phyloP scores from a whole-genome alignment of 2,113 vertebrate species.

The Puntigrus tetrazona region DNA sequence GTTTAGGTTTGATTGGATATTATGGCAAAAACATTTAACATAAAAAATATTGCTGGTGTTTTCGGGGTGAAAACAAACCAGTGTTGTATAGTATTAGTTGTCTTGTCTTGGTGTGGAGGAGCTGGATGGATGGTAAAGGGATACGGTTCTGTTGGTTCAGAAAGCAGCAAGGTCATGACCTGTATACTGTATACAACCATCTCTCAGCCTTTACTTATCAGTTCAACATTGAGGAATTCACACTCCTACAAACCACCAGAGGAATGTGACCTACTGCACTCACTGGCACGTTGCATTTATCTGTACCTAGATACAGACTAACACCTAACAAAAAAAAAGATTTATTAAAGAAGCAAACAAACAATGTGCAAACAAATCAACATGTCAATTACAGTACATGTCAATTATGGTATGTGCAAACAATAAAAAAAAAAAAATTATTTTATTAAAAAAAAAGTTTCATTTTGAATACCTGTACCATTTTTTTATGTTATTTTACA shows the following conservation, averaged over 20 bases:
- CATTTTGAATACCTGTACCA: background rate
- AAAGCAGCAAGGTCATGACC: slow-evolving; percentile 42
- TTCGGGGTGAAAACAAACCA: background rate
- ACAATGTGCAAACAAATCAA: background rate
- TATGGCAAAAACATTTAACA: too few species aligned
- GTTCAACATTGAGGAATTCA: slow-evolving; percentile 38
- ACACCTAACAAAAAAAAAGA: background rate
- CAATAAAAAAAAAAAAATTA: too few species aligned
- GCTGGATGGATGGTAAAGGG: background rate
- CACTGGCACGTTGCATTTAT: background rate
- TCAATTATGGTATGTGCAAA: too few species aligned
- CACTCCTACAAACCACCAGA: slow-evolving; percentile 43
- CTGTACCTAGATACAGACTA: background rate
- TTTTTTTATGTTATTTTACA: background rate
- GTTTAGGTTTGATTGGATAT: too few species aligned
- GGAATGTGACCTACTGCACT: background rate
- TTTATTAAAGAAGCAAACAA: background rate
- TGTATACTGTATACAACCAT: slow-evolving; percentile 16
- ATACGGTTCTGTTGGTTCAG: slow-evolving; percentile 44
- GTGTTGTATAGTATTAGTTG: background rate
- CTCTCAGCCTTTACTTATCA: slow-evolving; percentile 51
- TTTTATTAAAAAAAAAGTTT: background rate
- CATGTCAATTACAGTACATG: background rate
- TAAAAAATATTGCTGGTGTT: too few species aligned
- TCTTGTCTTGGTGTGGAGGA: background rate